These are phyloP conservation scores for Australoheros facetus DNA, from an alignment of 2,797 vertebrate species.

Conservation along the genomic window DNA sequence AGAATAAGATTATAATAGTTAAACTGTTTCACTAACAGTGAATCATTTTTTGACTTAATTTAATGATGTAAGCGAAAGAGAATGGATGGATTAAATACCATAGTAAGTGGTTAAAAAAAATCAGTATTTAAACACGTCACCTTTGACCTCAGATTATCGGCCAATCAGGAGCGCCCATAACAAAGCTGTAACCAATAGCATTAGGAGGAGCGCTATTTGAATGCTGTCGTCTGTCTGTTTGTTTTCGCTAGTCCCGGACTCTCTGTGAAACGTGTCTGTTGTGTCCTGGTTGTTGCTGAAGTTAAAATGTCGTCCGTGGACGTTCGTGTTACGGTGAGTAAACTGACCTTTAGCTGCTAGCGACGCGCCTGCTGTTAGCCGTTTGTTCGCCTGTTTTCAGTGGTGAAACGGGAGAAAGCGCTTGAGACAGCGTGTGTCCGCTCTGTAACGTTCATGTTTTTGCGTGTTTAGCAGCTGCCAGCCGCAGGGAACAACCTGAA, in stretches of 20 bases:
- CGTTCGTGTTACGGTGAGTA: neutral
- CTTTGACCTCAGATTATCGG: no score
- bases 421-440: no score
- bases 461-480: neutral
- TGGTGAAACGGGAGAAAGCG: neutral
- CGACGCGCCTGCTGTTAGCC: neutral
- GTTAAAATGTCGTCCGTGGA: neutral
- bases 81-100: no score
- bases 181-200: no score
- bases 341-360: neutral
- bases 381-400: accelerated
- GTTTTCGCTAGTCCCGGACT: neutral
- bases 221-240: accelerated
- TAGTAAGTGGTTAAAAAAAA: no score
- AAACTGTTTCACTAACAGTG: no score
- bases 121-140: no score
- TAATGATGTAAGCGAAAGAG: no score
- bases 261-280: neutral
- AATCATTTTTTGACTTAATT: no score
- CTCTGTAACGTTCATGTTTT: neutral
- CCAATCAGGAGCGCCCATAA: no score
- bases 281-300: neutral
- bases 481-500: neutral
- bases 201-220: no score
- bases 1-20: no score